phyloP scores from a whole-genome alignment of 2,797 vertebrate species.

The Orestias chungarensis region DNA sequence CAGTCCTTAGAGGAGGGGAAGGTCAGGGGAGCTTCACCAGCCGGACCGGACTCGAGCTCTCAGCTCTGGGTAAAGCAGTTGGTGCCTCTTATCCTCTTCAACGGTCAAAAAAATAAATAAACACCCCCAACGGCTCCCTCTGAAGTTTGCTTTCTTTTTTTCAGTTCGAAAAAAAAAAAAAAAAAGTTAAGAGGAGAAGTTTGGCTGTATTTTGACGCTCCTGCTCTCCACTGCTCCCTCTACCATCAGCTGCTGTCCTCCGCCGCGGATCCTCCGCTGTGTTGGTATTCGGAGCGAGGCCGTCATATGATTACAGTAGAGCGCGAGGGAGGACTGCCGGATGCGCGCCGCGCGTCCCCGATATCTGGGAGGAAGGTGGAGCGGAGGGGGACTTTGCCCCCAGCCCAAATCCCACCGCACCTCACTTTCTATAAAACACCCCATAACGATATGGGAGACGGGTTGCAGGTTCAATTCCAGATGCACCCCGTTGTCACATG shows the following conservation, averaged over 20 bases:
- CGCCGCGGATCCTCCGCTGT: constrained; percentile 42
- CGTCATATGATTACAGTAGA: constrained; percentile 83
- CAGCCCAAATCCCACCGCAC: no score
- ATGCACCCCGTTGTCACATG: no score
- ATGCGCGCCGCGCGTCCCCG: constrained; percentile 68
- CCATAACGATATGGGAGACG: no score
- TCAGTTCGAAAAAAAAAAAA: no score
- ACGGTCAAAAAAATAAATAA: no score
- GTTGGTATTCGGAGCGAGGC: constrained; percentile 69
- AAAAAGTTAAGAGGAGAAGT: constrained; percentile 50
- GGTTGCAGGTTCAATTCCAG: no score
- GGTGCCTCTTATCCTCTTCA: constrained; percentile 27
- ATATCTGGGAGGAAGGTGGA: constrained; percentile 7
- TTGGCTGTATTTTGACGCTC: constrained; percentile 29
- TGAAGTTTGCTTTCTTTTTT: no score
- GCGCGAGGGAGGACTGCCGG: constrained; percentile 58
- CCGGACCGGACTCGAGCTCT: constrained; percentile 40
- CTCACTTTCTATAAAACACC: neutral
- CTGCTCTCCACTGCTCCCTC: constrained; percentile 18
- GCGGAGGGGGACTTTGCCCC: constrained; percentile 34
- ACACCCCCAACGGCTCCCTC: constrained; percentile 36
- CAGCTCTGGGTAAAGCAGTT: constrained; percentile 25
- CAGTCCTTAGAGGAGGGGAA: no score
- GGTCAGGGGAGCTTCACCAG: constrained; percentile 27
- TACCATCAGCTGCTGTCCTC: constrained; percentile 12